Evolutionary conservation across 2,113 vertebrate genomes (phyloP), one percentile per base, ranked within the genome.

Genomic region (Urocolius indicus): DNA sequence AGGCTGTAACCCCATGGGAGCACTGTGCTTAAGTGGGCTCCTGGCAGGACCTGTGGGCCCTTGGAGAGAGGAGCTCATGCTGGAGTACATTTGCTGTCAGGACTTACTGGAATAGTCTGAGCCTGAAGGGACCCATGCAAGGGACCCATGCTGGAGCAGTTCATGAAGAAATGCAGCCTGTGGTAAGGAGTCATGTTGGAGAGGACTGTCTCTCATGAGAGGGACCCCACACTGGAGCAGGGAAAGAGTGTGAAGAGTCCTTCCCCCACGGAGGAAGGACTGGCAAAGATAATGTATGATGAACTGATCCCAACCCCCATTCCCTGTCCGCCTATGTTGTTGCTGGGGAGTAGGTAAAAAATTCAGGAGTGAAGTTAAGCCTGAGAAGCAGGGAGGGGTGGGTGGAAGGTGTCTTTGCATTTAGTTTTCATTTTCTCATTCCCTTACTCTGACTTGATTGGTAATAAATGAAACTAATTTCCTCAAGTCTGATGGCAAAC

Each of bases 201-300:
- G 19, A 46, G 38, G 20, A 48, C 16, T 68, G 51, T 57, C 9
- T 38, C 10, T 21, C 2, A 5, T 12, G 10, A 13, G n/a, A 46
- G 24, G 14, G 5, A n/a, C 18, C 7, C 11, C 54, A 51, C 0
- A 0, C 4, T 27, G 23, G 10, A 72, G 30, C 32, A 77, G 15
- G 81, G 30, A 45, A 72, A 32, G 32, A 87, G 48, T 0, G 9
- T 41, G 12, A 41, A 12, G n/a, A n/a, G n/a, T n/a, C n/a, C n/a
- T n/a, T n/a, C n/a, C n/a, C n/a, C n/a, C n/a, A n/a, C n/a, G 38
- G 38, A 41, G 38, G 38, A 41, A 41, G 38, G 38, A 41, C 12
- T 41, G 0, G 21, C 27, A 74, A 36, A 34, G 2, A 45, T 6
- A 32, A 15, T 0, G 1, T 2, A 4, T 29, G 18, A 54, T 21